Evolutionary conservation across 1,140 invertebrate genomes (phyloP), one percentile per base, ranked within the genome.

Genomic region (Melitaea cinxia): DNA sequence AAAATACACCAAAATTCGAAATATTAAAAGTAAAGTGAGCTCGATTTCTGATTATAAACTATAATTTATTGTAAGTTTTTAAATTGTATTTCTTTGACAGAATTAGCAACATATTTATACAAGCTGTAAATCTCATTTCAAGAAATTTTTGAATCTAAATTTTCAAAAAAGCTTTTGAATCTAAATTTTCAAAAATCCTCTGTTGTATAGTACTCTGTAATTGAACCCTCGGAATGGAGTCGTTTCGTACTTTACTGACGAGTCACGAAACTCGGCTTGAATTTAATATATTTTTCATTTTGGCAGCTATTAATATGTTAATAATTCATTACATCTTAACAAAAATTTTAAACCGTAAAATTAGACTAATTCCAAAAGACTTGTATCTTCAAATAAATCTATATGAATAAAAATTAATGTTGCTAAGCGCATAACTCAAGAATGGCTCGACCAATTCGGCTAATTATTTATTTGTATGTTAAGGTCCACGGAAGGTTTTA

Each of bases 211-310:
- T 83, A 65, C 80, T 87, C 85, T 90, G 60, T 77, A 67, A 21
- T 23, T 9, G 57, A 79, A 81, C 83, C 85, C 86, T 79, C 77
- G 68, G 81, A 84, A 90, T 88, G 75, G 73, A 89, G 85, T 87
- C 83, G 85, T 88, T 85, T 70, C 73, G 77, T 86, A 87, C 83
- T 90, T 88, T 88, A 85, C 83, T 84, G 85, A 87, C 85, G 86
- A 88, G 88, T 89, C 85, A 88, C 83, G 88, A 79, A 82, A 78
- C 80, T 80, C 75, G 56, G 84, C 83, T 83, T 88, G 85, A 86
- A 86, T 90, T 88, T 90, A 85, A 90, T 88, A 90, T 82, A 90
- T 88, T 88, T 90, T 88, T 88, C 84, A 88, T 90, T 86, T 88
- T 80, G 82, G 76, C 62, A 55, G 72, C 78, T 74, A 88, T 90